These are phyloP conservation scores for Alloscopus bannaensis DNA, from an alignment of 2,888 invertebrate genomes.

Conservation along the genomic window DNA sequence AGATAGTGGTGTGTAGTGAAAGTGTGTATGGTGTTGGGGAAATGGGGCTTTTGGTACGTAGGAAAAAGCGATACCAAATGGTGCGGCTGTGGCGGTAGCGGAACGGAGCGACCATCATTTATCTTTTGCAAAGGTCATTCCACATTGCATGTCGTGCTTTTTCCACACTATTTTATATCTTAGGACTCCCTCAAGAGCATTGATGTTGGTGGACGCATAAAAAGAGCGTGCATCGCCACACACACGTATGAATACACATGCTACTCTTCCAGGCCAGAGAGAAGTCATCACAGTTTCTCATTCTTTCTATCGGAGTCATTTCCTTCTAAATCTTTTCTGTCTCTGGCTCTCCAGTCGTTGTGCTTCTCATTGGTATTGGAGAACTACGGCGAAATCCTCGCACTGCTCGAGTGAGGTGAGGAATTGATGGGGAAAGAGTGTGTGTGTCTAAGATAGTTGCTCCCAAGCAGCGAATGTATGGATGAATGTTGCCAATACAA, in stretches of 20 bases:
- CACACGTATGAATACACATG: too few relatives aligned
- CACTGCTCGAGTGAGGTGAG: too few relatives aligned
- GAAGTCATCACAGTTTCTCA: conserved; percentile 5
- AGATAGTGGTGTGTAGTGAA: neutral
- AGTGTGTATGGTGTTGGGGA: too few relatives aligned
- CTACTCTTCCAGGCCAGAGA: too few relatives aligned
- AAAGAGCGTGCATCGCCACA: conserved; percentile 30
- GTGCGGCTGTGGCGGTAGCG: neutral
- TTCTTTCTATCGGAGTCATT: conserved; percentile 12
- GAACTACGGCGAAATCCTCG: too few relatives aligned
- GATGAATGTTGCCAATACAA: conserved; percentile 23
- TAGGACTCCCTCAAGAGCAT: conserved; percentile 38
- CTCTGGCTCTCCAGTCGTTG: neutral
- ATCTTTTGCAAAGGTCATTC: conserved; percentile 57
- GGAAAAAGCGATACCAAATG: conserved; percentile 8
- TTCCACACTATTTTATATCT: conserved; percentile 22
- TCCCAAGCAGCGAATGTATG: neutral
- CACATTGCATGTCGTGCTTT: conserved; percentile 30
- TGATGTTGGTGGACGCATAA: conserved; percentile 32
- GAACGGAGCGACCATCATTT: conserved; percentile 39
- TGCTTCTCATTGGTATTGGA: neutral
- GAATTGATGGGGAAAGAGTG: neutral
- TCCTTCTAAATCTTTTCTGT: conserved; percentile 10
- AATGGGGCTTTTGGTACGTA: too few relatives aligned
- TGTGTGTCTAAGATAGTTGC: neutral